Conservation (phyloP, 2,888 invertebrate species). For the Liopterus haemorrhoidalis region DNA sequence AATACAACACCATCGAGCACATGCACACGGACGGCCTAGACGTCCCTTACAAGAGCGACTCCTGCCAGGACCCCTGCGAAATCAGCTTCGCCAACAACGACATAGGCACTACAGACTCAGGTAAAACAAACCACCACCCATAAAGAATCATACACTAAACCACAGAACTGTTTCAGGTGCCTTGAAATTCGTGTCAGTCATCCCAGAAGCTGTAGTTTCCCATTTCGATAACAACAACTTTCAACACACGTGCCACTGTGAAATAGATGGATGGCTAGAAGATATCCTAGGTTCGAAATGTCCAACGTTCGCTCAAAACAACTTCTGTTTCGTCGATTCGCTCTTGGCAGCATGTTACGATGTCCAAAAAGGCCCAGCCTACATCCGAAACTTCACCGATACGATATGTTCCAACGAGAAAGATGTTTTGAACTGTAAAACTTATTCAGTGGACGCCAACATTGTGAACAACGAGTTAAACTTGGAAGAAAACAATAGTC, state of each 20-base stretch:
- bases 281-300: conserved; percentile 44
- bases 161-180: conserved; percentile 50
- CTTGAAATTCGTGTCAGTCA: conserved; percentile 54
- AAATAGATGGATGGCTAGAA: conserved; percentile 54
- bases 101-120: no score
- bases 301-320: conserved; percentile 50
- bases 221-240: conserved; percentile 57
- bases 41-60: conserved; percentile 37
- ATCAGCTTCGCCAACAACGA: conserved; percentile 56
- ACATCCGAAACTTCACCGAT: conserved; percentile 57
- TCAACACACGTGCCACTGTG: conserved; percentile 58
- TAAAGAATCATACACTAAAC: no score
- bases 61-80: conserved; percentile 36
- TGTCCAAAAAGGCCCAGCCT: conserved; percentile 57
- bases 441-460: conserved; percentile 45
- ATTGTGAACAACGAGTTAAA: conserved; percentile 38
- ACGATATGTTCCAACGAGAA: conserved; percentile 53
- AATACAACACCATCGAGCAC: conserved; percentile 59
- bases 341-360: conserved; percentile 60
- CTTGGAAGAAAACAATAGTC: conserved; percentile 32
- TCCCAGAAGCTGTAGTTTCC: conserved; percentile 46
- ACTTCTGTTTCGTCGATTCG: conserved; percentile 57
- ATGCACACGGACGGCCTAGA: conserved; percentile 47
- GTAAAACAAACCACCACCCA: no score
- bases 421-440: conserved; percentile 54